A percentile compares a stretch with the other conserved stretches of the same genome.
Evolutionary conservation across 92 coral and sea anemone species (phyloP).

Genomic region (Phymanthus crucifer): DNA sequence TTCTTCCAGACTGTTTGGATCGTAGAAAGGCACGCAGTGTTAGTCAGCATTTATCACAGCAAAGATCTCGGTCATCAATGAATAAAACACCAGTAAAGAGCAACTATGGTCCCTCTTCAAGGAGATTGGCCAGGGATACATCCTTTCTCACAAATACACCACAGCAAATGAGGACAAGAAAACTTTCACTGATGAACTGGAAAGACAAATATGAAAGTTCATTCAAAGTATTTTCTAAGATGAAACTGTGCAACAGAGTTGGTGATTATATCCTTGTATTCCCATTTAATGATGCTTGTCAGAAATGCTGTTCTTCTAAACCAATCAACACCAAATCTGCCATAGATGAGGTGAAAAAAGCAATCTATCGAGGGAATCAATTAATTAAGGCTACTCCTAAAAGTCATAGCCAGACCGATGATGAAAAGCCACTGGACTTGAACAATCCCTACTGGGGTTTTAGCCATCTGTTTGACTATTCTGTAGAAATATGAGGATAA

Average conservation of each 20-base stretch:
- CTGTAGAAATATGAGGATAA: background rate
- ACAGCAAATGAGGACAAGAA: slow-evolving; percentile 28
- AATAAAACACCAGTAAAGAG: slow-evolving; percentile 2
- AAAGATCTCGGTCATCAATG: background rate
- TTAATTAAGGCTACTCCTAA: slow-evolving; percentile 26
- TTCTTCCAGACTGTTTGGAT: background rate
- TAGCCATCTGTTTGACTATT: slow-evolving; percentile 38
- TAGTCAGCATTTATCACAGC: background rate
- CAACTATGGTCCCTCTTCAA: slow-evolving; percentile 1
- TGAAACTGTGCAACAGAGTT: slow-evolving; percentile 6
- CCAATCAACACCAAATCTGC: background rate
- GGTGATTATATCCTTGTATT: slow-evolving; percentile 75
- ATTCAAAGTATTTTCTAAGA: background rate
- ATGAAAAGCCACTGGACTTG: slow-evolving; percentile 39
- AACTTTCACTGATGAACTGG: slow-evolving; percentile 16
- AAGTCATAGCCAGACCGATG: background rate
- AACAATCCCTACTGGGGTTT: slow-evolving; percentile 80
- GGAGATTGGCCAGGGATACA: background rate
- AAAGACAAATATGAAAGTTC: slow-evolving; percentile 4
- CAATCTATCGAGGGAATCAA: slow-evolving; percentile 31
- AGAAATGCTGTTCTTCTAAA: slow-evolving; percentile 44
- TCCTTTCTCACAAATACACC: slow-evolving; percentile 11
- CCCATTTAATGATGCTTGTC: slow-evolving; percentile 74
- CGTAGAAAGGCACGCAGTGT: background rate
- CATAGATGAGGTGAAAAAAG: slow-evolving; percentile 73